Evolutionary conservation across 2,797 vertebrate species (phyloP), one percentile per base, ranked within the genome.

Genomic region (Brachyalestes nurse): DNA sequence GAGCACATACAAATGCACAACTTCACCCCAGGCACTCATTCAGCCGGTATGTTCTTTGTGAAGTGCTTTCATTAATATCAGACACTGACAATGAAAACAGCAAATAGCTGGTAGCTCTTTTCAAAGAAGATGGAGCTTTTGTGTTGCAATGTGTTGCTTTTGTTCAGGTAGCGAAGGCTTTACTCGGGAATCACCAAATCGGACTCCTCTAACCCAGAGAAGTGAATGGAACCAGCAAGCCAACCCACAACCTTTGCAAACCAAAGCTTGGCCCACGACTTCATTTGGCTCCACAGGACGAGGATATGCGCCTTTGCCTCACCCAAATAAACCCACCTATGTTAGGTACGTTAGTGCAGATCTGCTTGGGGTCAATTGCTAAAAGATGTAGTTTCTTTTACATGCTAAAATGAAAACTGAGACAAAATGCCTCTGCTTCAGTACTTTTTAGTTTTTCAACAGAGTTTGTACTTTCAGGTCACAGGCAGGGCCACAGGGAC

Each of bases 261-360:
- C 67, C 51, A 87, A 82, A 75, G 86, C 45, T 42, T 90, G 86
- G 86, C 80, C 90, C 84, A 82, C 82, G 65, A 85, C 88, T 28
- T 87, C 86, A 83, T 86, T 89, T 65, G 82, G 80, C 4, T 67
- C 84, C 72, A 34, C 79, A 61, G 75, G 40, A 61, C 91, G 74
- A 87, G 28, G 81, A 28, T 88, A 81, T 71, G 6, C 85, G 79
- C 79, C 87, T 13, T 23, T 89, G 42, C 25, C 89, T 83, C 90
- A 94, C 75, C 92, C 92, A 17, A 90, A 92, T 77, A 93, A 93
- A 85, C n/a, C 25, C 84, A 88, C 51, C 83, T 85, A 82, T 70
- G 83, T 57, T 72, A 86, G 89, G 94, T 95, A 87, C 47, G 4
- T 8, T 47, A 12, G 12, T 40, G 9, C 70, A 0, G 75, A 38